Percentiles rank a stretch among this genome's conserved stretches.
phyloP scores from a whole-genome alignment of 2,888 invertebrate species.

The Patella ulyssiponensis region DNA sequence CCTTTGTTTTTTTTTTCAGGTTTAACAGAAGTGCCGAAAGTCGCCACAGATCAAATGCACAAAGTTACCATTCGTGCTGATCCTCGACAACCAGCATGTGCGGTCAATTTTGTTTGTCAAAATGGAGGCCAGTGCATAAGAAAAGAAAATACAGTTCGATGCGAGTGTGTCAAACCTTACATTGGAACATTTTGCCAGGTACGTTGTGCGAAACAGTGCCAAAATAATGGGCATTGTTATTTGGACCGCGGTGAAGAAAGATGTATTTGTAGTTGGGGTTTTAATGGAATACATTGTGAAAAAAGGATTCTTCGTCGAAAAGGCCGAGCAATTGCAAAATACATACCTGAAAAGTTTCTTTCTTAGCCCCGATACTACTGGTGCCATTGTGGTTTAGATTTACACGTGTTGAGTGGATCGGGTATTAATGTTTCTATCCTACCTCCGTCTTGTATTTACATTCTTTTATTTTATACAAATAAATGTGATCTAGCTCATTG shows the following conservation, averaged over 20 bases:
- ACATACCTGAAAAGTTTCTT: too few species aligned
- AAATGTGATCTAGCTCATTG: too few species aligned
- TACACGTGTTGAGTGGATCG: too few species aligned
- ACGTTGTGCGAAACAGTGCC: neutral
- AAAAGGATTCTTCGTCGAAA: neutral
- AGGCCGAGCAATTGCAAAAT: too few species aligned
- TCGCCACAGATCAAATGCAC: neutral
- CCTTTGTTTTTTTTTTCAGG: too few species aligned
- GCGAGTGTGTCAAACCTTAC: neutral
- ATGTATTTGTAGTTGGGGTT: neutral
- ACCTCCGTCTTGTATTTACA: too few species aligned
- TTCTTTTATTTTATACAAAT: too few species aligned
- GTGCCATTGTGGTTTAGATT: too few species aligned
- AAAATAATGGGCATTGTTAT: slow-evolving; percentile 4
- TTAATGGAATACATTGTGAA: neutral
- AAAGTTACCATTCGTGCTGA: neutral
- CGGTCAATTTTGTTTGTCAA: slow-evolving; percentile 4
- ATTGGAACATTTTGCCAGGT: neutral
- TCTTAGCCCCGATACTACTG: too few species aligned
- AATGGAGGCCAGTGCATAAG: neutral
- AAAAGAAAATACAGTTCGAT: neutral
- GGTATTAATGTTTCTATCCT: too few species aligned
- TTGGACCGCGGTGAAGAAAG: neutral
- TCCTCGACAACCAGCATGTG: neutral
- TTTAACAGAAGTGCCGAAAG: too few species aligned